A percentile compares a stretch with the other conserved stretches of the same genome.
Conservation (phyloP, 2,888 invertebrate species). For the Drosophila stalkeri region DNA sequence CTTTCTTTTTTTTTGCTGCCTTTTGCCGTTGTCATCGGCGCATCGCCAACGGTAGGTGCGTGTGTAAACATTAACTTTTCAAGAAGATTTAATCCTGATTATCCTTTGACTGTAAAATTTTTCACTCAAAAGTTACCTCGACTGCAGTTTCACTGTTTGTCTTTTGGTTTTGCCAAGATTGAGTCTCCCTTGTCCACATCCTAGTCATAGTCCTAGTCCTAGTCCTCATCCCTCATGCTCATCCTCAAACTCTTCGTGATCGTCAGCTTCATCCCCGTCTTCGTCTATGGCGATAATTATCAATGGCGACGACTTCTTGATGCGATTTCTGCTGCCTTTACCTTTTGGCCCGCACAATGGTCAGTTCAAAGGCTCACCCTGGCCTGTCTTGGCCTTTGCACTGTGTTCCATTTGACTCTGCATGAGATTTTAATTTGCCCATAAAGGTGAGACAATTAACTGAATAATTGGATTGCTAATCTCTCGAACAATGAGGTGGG, state of each 20-base stretch:
- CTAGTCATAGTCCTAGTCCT: constrained; percentile 14
- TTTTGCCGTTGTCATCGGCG: constrained; percentile 53
- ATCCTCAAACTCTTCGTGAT: constrained; percentile 16
- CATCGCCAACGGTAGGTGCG: constrained; percentile 83
- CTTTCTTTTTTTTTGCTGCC: constrained; percentile 35
- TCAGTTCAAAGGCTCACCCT: constrained; percentile 25
- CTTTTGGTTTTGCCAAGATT: constrained; percentile 62
- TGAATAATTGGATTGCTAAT: constrained; percentile 83
- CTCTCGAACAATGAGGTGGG: constrained; percentile 62
- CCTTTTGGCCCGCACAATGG: constrained; percentile 59
- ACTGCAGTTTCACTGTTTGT: constrained; percentile 57
- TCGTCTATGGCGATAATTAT: constrained; percentile 66
- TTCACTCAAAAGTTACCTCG: constrained; percentile 68
- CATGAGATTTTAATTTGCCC: constrained; percentile 82
- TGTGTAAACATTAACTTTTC: constrained; percentile 85
- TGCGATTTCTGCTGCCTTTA: constrained; percentile 77
- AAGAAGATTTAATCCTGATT: constrained; percentile 85
- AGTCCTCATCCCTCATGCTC: constrained; percentile 7
- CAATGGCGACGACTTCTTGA: constrained; percentile 83
- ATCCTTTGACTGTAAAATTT: constrained; percentile 84
- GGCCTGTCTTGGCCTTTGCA: constrained; percentile 18
- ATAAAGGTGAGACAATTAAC: constrained; percentile 84
- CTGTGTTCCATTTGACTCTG: constrained; percentile 79
- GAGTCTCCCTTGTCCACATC: constrained; percentile 38
- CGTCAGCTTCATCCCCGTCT: constrained; percentile 22